These are phyloP conservation scores for Phymorhynchus buccinoides DNA, from an alignment of 1,140 invertebrate species.

Conservation along the genomic window DNA sequence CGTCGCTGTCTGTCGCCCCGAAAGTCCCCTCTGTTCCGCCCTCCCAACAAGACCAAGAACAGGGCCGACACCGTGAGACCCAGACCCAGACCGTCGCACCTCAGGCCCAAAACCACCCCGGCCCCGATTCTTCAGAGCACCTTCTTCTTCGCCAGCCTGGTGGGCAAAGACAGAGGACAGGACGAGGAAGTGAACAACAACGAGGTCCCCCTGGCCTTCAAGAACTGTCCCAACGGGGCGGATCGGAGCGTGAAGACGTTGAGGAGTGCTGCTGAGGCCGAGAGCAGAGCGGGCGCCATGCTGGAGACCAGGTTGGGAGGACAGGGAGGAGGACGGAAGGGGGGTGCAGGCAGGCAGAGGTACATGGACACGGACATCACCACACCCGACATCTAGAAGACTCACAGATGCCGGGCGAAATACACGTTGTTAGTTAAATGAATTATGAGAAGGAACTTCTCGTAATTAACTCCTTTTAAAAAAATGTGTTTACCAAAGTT, in stretches of 20 bases:
- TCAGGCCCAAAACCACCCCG: not conserved
- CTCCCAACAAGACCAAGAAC: not conserved
- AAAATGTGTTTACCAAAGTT: not conserved
- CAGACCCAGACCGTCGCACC: not conserved
- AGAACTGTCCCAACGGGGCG: not conserved
- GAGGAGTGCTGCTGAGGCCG: not conserved
- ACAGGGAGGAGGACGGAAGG: not conserved
- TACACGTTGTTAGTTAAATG: not conserved
- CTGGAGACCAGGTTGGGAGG: not conserved
- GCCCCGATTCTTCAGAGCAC: conserved; percentile 21
- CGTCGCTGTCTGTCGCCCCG: not conserved
- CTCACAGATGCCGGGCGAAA: not conserved
- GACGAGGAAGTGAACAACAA: not conserved
- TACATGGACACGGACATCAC: not conserved
- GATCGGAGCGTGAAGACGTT: not conserved
- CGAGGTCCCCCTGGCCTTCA: not conserved
- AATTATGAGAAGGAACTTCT: not conserved
- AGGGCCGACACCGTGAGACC: not conserved
- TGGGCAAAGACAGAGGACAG: not conserved
- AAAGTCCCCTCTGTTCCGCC: not conserved
- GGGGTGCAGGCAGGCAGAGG: not conserved
- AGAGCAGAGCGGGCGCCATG: not conserved
- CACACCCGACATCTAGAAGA: not conserved
- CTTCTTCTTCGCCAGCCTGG: conserved; percentile 27
- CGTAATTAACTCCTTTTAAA: not conserved